Evolutionary conservation across 2,113 vertebrate species (phyloP).

Genomic region (Atherinomorus stipes): DNA sequence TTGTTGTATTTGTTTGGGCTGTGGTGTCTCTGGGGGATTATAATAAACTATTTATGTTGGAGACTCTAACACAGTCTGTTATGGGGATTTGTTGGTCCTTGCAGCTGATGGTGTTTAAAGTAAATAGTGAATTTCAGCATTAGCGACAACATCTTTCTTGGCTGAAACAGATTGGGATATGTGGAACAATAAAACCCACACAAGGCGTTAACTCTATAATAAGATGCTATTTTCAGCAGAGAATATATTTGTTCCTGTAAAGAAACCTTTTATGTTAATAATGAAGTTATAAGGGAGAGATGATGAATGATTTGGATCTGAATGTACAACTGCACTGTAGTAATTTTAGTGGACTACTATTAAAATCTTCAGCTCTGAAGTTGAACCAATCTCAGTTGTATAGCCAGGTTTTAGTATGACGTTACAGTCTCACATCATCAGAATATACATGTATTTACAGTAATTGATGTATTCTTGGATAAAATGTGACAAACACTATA

Average conservation of each 20-base stretch:
- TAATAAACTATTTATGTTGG: slow-evolving; percentile 37
- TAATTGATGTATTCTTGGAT: too few relatives aligned
- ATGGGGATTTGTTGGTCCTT: slow-evolving; percentile 4
- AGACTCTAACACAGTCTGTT: not conserved
- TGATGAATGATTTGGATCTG: not conserved
- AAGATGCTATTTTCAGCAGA: not conserved
- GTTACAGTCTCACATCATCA: too few relatives aligned
- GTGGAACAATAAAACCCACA: not conserved
- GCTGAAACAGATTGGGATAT: not conserved
- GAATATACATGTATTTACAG: too few relatives aligned
- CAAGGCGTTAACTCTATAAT: not conserved
- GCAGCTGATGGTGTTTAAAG: not conserved
- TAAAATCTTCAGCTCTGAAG: too few relatives aligned
- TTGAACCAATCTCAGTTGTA: too few relatives aligned
- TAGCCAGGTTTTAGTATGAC: too few relatives aligned
- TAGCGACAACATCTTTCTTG: not conserved
- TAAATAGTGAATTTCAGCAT: not conserved
- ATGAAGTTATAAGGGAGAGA: not conserved
- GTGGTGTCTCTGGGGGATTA: slow-evolving; percentile 22
- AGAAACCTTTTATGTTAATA: not conserved
- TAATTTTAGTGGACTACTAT: too few relatives aligned
- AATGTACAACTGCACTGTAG: too few relatives aligned
- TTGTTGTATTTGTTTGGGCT: slow-evolving; percentile 24
- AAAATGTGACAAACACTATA: too few relatives aligned
- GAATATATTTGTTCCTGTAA: not conserved